Base-by-base conservation (phyloP, 2,113 vertebrate genomes). In the Pelvicachromis taeniatus region DNA sequence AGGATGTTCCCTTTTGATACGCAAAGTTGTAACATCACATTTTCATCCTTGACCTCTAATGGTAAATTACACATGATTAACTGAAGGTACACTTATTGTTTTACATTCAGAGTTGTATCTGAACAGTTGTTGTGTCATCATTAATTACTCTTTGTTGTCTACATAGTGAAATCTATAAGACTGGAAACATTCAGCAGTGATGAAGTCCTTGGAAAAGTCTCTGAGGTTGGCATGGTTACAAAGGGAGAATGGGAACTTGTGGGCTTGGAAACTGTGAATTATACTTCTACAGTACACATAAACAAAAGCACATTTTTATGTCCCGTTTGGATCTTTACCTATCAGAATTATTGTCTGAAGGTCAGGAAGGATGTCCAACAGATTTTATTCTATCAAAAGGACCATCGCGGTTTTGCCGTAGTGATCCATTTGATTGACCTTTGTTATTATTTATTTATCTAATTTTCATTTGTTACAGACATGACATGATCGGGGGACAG, bases 1-100 rank as follows among this genome's bases (percentile, higher is more conserved):
- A 2, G 1, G 2, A 7, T 35, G 7, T 95, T 95, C 52, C 94
- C 94, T 12, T 93, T 94, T 1, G 94, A 95, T 7, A 1, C 94
- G 9, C 35, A 95, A 8, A 6, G 0, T 0, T 94, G 93, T 11
- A 45, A 19, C 12, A 58, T 95, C 80, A 75, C 92, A 1, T 92
- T 94, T 45, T 1, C 0, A 2, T 86, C 94, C 48, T 23, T 87
- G 33, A 78, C 1, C 58, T 23, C 4, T 2, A 0, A 4, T 0
- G 80, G 94, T 94, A 80, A 85, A 21, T n/a, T 1, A 2, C 16
- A 19, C 19, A 16, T 13, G 12, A 40, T 26, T 9, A 21, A 45
- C 12, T 45, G 12, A 45, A 14, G 42, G 13, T 5, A 13, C 45
- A 48, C 7, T 17, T 17, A 50, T 17, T 7, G 16, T 17, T 50